Conservation (phyloP, 1,140 invertebrate genomes). For the Scaptomyza hsui region DNA sequence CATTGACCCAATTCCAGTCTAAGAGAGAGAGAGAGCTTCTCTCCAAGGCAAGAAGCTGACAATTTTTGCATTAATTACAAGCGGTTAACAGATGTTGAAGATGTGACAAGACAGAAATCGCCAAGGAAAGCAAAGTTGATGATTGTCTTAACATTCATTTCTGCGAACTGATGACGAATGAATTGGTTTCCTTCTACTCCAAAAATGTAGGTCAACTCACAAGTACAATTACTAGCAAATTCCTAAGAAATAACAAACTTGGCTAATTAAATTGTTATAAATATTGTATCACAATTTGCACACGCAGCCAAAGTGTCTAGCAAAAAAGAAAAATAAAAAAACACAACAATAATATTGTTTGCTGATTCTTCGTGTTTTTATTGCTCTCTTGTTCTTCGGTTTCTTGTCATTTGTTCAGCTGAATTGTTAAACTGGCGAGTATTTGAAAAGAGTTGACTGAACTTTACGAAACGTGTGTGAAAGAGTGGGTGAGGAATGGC, state of each 20-base stretch:
- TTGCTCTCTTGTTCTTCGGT: background rate
- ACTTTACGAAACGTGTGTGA: conserved; percentile 36
- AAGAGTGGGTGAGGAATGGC: conserved; percentile 4
- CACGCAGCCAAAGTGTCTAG: conserved; percentile 47
- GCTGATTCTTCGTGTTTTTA: conserved; percentile 19
- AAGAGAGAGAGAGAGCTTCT: conserved; percentile 5
- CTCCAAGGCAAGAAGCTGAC: conserved; percentile 11
- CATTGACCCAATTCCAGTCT: conserved; percentile 52
- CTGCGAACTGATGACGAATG: conserved; percentile 5
- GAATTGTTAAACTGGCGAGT: conserved; percentile 30
- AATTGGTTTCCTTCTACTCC: background rate
- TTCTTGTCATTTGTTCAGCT: conserved; percentile 34
- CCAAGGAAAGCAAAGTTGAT: conserved; percentile 19
- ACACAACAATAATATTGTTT: conserved; percentile 15
- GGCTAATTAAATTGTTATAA: conserved; percentile 51
- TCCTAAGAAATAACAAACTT: background rate
- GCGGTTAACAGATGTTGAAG: conserved; percentile 28
- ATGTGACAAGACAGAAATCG: conserved; percentile 22
- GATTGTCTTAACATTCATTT: background rate
- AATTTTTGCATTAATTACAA: conserved; percentile 45
- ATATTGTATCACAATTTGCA: conserved; percentile 26
- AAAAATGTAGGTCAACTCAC: conserved; percentile 24
- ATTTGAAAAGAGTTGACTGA: conserved; percentile 43
- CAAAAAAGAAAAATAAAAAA: conserved; percentile 23
- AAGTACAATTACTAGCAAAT: conserved; percentile 1